phyloP scores from a whole-genome alignment of 1,140 invertebrate genomes.

The Thereuonema tuberculata region DNA sequence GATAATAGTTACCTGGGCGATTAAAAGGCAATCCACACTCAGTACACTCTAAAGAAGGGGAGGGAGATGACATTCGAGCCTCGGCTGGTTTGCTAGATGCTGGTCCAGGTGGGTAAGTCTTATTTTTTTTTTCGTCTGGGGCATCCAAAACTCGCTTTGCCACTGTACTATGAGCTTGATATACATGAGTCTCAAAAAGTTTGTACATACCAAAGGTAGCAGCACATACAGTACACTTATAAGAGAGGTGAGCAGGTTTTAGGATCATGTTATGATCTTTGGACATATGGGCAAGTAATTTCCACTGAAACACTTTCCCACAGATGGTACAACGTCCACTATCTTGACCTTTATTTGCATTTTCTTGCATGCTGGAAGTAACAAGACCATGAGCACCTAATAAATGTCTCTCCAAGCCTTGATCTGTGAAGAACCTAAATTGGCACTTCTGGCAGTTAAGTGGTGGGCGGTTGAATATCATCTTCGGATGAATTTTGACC shows the following conservation, averaged over 20 bases:
- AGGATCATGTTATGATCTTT: conserved; percentile 77
- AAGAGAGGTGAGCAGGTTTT: conserved; percentile 80
- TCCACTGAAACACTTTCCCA: conserved; percentile 84
- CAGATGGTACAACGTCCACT: conserved; percentile 84
- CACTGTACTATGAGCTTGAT: conserved; percentile 75
- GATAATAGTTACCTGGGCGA: conserved; percentile 11
- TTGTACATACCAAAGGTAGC: conserved; percentile 90
- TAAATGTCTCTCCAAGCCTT: conserved; percentile 82
- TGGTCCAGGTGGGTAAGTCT: not conserved
- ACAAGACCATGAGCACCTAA: conserved; percentile 84
- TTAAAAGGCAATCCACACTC: conserved; percentile 13
- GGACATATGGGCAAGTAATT: conserved; percentile 75
- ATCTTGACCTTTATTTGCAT: conserved; percentile 86
- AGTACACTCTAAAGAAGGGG: conserved; percentile 8
- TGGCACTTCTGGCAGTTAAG: conserved; percentile 93
- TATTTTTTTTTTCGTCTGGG: conserved; percentile 35
- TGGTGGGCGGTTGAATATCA: conserved; percentile 86
- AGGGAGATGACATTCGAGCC: not conserved
- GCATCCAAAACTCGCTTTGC: conserved; percentile 64
- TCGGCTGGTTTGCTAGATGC: conserved; percentile 2
- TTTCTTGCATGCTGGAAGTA: conserved; percentile 89
- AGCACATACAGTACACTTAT: conserved; percentile 88
- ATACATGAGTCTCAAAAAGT: conserved; percentile 86
- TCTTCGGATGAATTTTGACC: conserved; percentile 90
- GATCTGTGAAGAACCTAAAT: conserved; percentile 67